Base-by-base conservation (phyloP, 2,113 vertebrate species). In the Muscicapa adusta region DNA sequence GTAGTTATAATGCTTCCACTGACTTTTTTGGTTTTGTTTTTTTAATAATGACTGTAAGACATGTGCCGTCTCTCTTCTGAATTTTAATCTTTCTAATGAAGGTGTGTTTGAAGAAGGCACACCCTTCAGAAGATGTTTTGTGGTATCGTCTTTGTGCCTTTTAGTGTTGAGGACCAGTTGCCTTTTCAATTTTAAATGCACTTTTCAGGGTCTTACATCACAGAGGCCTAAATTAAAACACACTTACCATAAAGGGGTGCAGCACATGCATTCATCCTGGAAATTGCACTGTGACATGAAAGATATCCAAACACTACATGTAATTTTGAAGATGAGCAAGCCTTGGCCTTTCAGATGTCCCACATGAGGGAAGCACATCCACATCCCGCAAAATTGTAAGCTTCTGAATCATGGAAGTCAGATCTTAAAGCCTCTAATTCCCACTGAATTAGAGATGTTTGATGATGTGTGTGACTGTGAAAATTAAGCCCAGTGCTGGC, bases 261-360 rank as follows among this genome's bases (percentile, higher is more conserved):
- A 92, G 87, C 66, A n/a, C 47, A 79, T 50, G 77, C 65, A 53
- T 91, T 92, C 73, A 75, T 72, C 38, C 70, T 75, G 91, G 87
- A 82, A 94, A 91, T 78, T 94, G 66, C 87, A 34, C 73, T 58
- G 84, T 0, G 58, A 94, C 94, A 94, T 94, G 84, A 95, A 94
- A 95, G 84, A 92, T 92, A 75, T 0, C 83, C 91, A 87, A 94
- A 54, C 58, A 4, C 36, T 62, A 1, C 16, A 5, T 88, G 68
- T 86, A 93, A 96, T 94, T 95, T 88, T 3, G 2, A 53, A 67
- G 88, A 92, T 96, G 95, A 96, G 94, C 88, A 93, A 95, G 68
- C 83, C 85, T 92, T 90, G 88, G 91, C 88, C 80, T 94, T 94
- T 96, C 91, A 96, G 65, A 88, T 73, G 91, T 94, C 95, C 94